phyloP scores from a whole-genome alignment of 2,888 invertebrate species.

The Lasioglossum pauxillum region DNA sequence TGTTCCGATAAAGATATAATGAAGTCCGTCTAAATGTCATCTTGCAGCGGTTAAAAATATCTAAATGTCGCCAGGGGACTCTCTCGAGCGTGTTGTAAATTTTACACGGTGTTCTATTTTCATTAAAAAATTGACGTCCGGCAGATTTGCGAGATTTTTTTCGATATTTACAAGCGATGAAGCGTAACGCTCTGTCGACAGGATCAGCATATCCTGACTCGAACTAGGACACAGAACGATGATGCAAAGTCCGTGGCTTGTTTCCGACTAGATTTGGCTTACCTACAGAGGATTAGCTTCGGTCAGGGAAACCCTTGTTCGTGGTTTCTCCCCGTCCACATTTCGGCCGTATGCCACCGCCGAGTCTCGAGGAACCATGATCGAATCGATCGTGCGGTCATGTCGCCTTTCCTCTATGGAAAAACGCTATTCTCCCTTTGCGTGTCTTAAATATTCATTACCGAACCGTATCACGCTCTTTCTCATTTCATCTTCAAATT shows the following conservation, averaged over 20 bases:
- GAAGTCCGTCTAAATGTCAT: neutral
- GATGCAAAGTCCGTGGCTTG: conserved; percentile 66
- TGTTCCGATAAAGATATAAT: neutral
- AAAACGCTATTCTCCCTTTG: neutral
- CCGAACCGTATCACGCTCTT: neutral
- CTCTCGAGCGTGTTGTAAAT: neutral
- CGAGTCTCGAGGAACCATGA: conserved; percentile 37
- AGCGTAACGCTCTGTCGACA: conserved; percentile 34
- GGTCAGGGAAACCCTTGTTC: conserved; percentile 67
- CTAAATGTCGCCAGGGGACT: neutral
- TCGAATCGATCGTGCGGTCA: conserved; percentile 36
- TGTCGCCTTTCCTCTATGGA: neutral
- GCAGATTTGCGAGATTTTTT: neutral
- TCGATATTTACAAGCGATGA: conserved; percentile 30
- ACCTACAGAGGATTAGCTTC: conserved; percentile 65
- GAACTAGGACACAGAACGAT: conserved; percentile 55
- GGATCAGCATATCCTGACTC: conserved; percentile 46
- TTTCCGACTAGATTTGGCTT: conserved; percentile 68
- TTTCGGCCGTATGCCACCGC: conserved; percentile 48
- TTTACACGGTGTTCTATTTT: neutral
- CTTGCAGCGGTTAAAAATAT: neutral
- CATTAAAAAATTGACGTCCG: too few species aligned
- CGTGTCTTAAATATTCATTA: neutral
- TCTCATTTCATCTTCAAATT: neutral
- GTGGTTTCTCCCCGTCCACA: conserved; percentile 60